A percentile compares a stretch with the other conserved stretches of the same genome.
phyloP scores from a whole-genome alignment of 2,797 vertebrate species.

The Scleropages formosus region DNA sequence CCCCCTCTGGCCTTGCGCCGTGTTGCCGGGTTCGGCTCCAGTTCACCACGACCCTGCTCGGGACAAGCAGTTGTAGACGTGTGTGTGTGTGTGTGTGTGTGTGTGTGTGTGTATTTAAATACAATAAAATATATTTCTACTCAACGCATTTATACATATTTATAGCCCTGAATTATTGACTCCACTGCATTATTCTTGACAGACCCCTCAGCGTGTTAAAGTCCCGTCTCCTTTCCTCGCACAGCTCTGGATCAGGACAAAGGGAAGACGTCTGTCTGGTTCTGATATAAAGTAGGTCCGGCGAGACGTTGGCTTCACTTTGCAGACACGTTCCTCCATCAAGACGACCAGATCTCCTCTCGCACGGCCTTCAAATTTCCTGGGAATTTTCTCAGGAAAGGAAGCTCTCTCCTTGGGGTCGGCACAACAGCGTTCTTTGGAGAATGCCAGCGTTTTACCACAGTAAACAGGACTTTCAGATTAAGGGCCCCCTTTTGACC shows the following conservation, averaged over 20 bases:
- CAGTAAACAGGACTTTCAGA: slow-evolving; percentile 34
- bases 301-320: background rate
- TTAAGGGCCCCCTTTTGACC: slow-evolving; percentile 12
- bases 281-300: slow-evolving; percentile 63
- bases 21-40: too few species aligned
- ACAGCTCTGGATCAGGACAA: slow-evolving; percentile 89
- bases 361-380: slow-evolving; percentile 37
- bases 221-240: slow-evolving; percentile 37
- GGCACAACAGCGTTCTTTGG: slow-evolving; percentile 56
- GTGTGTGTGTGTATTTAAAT: too few species aligned
- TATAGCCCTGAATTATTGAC: too few species aligned
- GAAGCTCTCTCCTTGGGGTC: slow-evolving; percentile 40
- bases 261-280: slow-evolving; percentile 85
- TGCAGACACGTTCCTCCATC: slow-evolving; percentile 30
- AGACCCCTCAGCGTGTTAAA: slow-evolving; percentile 50
- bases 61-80: too few species aligned
- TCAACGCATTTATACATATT: too few species aligned
- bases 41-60: too few species aligned
- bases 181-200: background rate
- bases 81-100: too few species aligned
- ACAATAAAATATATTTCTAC: too few species aligned
- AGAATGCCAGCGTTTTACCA: slow-evolving; percentile 33
- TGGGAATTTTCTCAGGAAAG: slow-evolving; percentile 42
- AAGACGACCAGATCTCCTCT: slow-evolving; percentile 39
- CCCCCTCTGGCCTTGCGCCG: too few species aligned